Conservation (phyloP, 2,888 invertebrate genomes). For the Calameuta idolon region DNA sequence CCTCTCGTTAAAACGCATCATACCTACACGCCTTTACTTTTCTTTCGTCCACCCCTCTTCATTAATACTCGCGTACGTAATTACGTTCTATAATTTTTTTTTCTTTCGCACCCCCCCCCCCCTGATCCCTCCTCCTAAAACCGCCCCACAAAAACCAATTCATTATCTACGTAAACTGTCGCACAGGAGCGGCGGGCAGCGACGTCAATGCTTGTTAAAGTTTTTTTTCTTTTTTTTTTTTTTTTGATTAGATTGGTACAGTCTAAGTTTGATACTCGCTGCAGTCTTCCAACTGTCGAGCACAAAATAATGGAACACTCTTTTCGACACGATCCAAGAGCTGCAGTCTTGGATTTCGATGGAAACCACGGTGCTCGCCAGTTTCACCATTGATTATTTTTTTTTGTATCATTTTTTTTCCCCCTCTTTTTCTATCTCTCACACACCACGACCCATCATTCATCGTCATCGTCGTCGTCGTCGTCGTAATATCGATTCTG, state of each 20-base stretch:
- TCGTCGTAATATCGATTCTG: neutral
- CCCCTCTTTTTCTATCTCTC: neutral
- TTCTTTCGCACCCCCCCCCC: neutral
- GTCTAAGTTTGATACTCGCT: slow-evolving; percentile 67
- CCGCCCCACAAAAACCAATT: neutral
- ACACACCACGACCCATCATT: slow-evolving; percentile 9
- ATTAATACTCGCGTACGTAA: slow-evolving; percentile 17
- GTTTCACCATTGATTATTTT: slow-evolving; percentile 21
- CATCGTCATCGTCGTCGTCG: neutral
- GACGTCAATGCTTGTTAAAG: slow-evolving; percentile 60
- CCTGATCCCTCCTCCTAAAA: too few species aligned
- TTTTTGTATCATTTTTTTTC: slow-evolving; percentile 4
- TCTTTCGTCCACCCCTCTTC: neutral
- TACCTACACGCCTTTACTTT: slow-evolving; percentile 12
- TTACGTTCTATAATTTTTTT: slow-evolving; percentile 20
- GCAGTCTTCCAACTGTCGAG: slow-evolving; percentile 64
- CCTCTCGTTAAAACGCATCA: slow-evolving; percentile 22
- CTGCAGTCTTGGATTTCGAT: slow-evolving; percentile 42
- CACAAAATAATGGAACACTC: slow-evolving; percentile 60
- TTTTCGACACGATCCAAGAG: slow-evolving; percentile 48
- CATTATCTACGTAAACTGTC: slow-evolving; percentile 21
- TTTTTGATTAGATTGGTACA: slow-evolving; percentile 68
- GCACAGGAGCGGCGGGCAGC: slow-evolving; percentile 54
- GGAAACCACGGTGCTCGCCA: slow-evolving; percentile 29
- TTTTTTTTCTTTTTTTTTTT: slow-evolving; percentile 39